A percentile compares a stretch with the other conserved stretches of the same genome.
These are phyloP conservation scores for Melinaea menophilus DNA, from an alignment of 2,888 invertebrate species.

Conservation along the genomic window DNA sequence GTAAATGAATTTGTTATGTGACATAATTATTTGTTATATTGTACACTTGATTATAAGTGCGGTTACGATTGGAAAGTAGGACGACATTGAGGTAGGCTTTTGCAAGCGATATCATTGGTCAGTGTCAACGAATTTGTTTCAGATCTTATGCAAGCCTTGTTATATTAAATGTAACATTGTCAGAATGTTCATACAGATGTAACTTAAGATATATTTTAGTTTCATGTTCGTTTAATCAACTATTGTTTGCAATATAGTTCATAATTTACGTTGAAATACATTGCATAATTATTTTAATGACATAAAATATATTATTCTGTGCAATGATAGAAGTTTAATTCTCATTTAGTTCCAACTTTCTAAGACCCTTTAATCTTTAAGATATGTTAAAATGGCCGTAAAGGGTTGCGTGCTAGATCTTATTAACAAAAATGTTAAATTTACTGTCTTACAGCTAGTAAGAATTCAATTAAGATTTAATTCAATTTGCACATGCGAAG, in stretches of 20 bases:
- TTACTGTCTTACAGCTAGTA: constrained; percentile 66
- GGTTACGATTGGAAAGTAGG: constrained; percentile 69
- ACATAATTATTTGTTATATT: constrained; percentile 59
- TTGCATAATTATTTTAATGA: neutral
- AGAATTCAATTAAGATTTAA: constrained; percentile 72
- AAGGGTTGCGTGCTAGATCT: constrained; percentile 67
- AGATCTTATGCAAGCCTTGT: constrained; percentile 37
- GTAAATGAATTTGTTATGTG: constrained; percentile 36
- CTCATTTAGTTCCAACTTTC: constrained; percentile 33
- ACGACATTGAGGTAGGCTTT: constrained; percentile 72
- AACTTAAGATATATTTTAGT: constrained; percentile 11
- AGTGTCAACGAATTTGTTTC: constrained; percentile 73
- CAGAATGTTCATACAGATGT: constrained; percentile 12
- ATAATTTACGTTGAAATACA: neutral
- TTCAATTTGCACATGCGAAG: constrained; percentile 54
- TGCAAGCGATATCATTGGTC: constrained; percentile 66
- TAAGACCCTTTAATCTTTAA: constrained; percentile 39
- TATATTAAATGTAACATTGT: constrained; percentile 25
- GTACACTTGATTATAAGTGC: constrained; percentile 62
- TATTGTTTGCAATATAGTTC: neutral
- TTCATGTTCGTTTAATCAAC: neutral
- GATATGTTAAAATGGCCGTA: constrained; percentile 37
- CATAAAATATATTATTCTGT: neutral
- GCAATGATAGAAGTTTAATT: constrained; percentile 13
- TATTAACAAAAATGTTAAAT: constrained; percentile 66